Conservation (phyloP, 2,888 invertebrate species). For the Dascillus cervinus region DNA sequence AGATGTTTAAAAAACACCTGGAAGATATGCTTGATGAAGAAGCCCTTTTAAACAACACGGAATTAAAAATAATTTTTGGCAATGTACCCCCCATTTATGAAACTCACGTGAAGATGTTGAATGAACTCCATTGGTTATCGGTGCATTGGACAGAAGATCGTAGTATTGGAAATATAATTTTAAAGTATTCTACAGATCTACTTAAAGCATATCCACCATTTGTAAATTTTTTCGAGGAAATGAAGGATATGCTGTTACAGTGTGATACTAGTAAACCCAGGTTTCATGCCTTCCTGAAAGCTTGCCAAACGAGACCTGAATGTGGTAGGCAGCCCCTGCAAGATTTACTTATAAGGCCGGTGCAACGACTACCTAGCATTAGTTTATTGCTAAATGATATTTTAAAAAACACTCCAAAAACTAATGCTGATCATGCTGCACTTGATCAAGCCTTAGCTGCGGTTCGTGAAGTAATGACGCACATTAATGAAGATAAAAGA, state of each 20-base stretch:
- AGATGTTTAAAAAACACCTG: conserved; percentile 90
- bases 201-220: conserved; percentile 95
- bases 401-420: conserved; percentile 82
- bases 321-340: conserved; percentile 93
- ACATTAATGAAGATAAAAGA: conserved; percentile 96
- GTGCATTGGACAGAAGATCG: conserved; percentile 81
- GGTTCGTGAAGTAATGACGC: conserved; percentile 88
- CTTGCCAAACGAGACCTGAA: conserved; percentile 88
- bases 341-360: conserved; percentile 94
- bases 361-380: conserved; percentile 95
- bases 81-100: conserved; percentile 92
- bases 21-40: conserved; percentile 80
- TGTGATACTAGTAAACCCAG: conserved; percentile 90
- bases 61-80: conserved; percentile 91
- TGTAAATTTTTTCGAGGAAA: conserved; percentile 96
- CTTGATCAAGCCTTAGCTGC: conserved; percentile 80
- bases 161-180: conserved; percentile 69
- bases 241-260: conserved; percentile 84
- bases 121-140: conserved; percentile 57
- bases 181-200: conserved; percentile 80
- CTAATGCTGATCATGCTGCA: conserved; percentile 79
- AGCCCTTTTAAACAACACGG: conserved; percentile 79
- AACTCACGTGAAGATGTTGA: conserved; percentile 75
- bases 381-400: conserved; percentile 91
- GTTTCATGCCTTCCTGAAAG: conserved; percentile 97